phyloP scores from a whole-genome alignment of 1,140 invertebrate species.

The Camponotus pennsylvanicus region DNA sequence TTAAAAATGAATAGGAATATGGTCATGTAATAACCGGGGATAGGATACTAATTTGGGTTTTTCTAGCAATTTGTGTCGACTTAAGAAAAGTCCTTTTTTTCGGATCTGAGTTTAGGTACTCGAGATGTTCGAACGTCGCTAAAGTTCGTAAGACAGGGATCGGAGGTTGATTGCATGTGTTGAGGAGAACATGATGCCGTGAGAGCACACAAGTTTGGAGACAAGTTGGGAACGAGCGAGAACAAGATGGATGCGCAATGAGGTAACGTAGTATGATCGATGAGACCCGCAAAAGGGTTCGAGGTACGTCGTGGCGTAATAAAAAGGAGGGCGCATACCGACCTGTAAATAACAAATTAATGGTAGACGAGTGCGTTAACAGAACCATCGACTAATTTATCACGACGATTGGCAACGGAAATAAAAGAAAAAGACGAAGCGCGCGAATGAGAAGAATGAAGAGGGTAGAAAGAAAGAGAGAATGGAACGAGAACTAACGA shows the following conservation, averaged over 20 bases:
- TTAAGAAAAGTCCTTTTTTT: background rate
- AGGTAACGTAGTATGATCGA: conserved; percentile 28
- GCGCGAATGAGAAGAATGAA: background rate
- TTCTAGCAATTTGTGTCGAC: background rate
- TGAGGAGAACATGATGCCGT: background rate
- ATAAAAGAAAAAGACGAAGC: background rate
- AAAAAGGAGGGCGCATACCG: conserved; percentile 12
- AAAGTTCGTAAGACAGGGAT: conserved; percentile 4
- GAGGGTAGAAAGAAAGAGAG: background rate
- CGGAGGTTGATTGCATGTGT: background rate
- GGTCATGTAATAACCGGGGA: background rate
- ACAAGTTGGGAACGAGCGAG: conserved; percentile 20
- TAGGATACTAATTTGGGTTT: background rate
- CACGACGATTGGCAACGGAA: background rate
- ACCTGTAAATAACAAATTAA: conserved; percentile 60
- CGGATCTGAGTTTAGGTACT: background rate
- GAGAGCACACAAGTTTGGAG: conserved; percentile 35
- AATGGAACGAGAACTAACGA: conserved; percentile 29
- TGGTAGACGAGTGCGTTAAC: conserved; percentile 44
- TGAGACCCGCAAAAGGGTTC: conserved; percentile 10
- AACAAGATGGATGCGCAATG: conserved; percentile 29
- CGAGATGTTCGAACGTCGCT: background rate
- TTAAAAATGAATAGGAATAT: background rate
- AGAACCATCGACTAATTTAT: conserved; percentile 44
- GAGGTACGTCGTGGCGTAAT: background rate